phyloP scores from a whole-genome alignment of 2,888 invertebrate genomes.

The Drosophila mettleri region DNA sequence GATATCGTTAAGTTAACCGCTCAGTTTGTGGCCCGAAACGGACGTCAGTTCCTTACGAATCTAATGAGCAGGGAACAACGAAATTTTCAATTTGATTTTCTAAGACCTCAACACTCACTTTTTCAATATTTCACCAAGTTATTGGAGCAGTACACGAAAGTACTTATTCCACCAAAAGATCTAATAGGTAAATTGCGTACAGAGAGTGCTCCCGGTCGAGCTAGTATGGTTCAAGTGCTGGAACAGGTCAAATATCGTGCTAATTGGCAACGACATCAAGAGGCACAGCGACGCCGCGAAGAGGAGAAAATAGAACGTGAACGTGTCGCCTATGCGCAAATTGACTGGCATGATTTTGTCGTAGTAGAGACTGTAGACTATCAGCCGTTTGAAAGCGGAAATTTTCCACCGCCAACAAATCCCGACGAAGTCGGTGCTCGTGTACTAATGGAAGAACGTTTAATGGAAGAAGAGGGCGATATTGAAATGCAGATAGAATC shows the following conservation, averaged over 20 bases:
- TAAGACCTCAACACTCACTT: slow-evolving; percentile 98
- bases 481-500: slow-evolving; percentile 96
- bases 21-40: slow-evolving; percentile 99
- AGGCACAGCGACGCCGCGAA: slow-evolving; percentile 95
- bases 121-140: slow-evolving; percentile 99
- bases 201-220: slow-evolving; percentile 89
- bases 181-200: slow-evolving; percentile 91
- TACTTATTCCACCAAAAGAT: slow-evolving; percentile 97
- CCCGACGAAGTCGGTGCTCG: slow-evolving; percentile 98
- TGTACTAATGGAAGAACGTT: slow-evolving; percentile 94
- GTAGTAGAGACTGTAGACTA: slow-evolving; percentile 99
- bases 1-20: slow-evolving; percentile 99
- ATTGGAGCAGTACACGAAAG: slow-evolving; percentile 99
- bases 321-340: slow-evolving; percentile 97
- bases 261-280: slow-evolving; percentile 98
- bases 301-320: slow-evolving; percentile 98
- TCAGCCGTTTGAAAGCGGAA: slow-evolving; percentile 97
- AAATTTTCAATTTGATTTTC: slow-evolving; percentile 99
- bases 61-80: slow-evolving; percentile 99
- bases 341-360: slow-evolving; percentile 99
- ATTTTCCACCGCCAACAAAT: slow-evolving; percentile 98
- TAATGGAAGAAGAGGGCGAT: slow-evolving; percentile 91
- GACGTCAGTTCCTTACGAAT: slow-evolving; percentile 98
- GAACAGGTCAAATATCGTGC: slow-evolving; percentile 97
- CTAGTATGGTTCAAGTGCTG: slow-evolving; percentile 87